phyloP scores from a whole-genome alignment of 2,113 vertebrate species.

The Alligator sinensis region DNA sequence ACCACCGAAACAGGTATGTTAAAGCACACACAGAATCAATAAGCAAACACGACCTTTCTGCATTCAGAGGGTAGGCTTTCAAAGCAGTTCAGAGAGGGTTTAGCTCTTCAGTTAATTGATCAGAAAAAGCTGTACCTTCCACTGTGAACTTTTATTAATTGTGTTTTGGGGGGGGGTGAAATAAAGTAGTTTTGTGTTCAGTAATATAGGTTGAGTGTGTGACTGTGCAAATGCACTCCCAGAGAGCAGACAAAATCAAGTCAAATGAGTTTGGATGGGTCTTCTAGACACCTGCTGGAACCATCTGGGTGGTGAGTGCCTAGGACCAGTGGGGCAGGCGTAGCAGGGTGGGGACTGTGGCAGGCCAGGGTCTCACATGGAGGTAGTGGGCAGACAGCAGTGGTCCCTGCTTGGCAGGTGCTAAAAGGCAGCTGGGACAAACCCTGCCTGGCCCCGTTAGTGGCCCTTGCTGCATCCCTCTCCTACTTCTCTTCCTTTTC shows the following conservation, averaged over 20 bases:
- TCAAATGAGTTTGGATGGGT: background rate
- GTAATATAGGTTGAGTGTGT: background rate
- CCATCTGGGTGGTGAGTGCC: background rate
- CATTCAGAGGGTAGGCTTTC: background rate
- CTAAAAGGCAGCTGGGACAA: no score
- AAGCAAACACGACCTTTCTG: background rate
- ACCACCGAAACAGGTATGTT: conserved; percentile 93
- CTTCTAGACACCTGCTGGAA: background rate
- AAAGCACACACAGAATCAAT: background rate
- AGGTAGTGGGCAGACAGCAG: no score
- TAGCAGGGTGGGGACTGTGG: background rate
- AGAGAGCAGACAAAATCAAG: background rate
- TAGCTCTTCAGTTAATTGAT: background rate
- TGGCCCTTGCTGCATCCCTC: no score
- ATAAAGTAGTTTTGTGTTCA: background rate
- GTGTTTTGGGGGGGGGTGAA: background rate
- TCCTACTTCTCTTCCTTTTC: no score
- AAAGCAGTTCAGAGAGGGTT: background rate
- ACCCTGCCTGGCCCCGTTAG: no score
- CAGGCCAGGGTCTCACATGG: no score
- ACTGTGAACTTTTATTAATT: background rate
- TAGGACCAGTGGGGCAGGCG: background rate
- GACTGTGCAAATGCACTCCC: background rate
- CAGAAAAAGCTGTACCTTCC: background rate
- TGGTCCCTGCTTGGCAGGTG: no score